Evolutionary conservation across 2,888 invertebrate species (phyloP).

Genomic region (Eurytoma adleriae): DNA sequence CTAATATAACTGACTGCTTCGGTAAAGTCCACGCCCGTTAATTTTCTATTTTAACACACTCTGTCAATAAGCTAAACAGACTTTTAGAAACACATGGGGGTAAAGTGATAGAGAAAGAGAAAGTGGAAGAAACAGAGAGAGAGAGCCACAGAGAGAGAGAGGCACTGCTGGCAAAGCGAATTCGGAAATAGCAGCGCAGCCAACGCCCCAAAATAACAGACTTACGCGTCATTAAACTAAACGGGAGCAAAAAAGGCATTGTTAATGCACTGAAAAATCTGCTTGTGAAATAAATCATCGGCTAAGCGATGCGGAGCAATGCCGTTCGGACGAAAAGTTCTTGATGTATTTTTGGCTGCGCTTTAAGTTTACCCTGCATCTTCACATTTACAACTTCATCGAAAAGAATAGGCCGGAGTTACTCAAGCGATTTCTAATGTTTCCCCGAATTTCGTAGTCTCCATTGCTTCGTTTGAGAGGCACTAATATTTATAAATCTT

Average conservation of each 20-base stretch:
- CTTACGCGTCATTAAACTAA: conserved; percentile 43
- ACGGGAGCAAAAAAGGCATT: conserved; percentile 39
- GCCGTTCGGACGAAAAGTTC: conserved; percentile 10
- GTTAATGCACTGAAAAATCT: conserved; percentile 45
- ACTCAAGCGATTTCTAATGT: neutral
- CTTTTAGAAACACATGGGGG: neutral
- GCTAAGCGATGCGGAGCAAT: neutral
- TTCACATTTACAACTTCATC: conserved; percentile 33
- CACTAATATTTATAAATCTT: too few relatives aligned
- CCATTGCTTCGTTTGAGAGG: neutral
- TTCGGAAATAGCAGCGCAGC: conserved; percentile 44
- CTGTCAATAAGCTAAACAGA: conserved; percentile 24
- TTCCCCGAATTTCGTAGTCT: neutral
- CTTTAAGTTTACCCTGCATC: neutral
- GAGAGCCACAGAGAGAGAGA: conserved; percentile 7
- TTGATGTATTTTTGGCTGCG: conserved; percentile 47
- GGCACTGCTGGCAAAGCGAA: conserved; percentile 21
- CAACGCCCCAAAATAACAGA: conserved; percentile 48
- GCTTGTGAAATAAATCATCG: conserved; percentile 18
- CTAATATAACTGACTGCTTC: too few relatives aligned
- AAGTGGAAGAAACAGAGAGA: neutral
- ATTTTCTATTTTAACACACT: neutral
- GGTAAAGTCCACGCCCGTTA: too few relatives aligned
- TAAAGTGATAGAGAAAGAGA: conserved; percentile 17
- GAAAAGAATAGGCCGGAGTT: neutral